Conservation (phyloP, 2,113 vertebrate genomes). For the Bubalus kerabau region DNA sequence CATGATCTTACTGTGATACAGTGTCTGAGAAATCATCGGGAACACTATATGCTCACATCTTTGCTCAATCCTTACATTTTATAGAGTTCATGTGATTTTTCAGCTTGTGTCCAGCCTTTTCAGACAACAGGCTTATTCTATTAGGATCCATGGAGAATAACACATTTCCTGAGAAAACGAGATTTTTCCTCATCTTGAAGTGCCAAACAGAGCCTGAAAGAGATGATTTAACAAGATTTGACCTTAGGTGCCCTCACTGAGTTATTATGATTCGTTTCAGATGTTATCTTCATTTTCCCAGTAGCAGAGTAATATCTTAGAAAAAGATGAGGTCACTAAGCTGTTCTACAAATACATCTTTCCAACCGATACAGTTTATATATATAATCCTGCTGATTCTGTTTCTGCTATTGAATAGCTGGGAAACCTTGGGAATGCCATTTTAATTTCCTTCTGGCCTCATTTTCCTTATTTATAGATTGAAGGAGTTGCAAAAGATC, state of each 20-base stretch:
- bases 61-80: not conserved
- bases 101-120: not conserved
- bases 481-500: slow-evolving; percentile 2
- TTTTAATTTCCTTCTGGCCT: slow-evolving; percentile 24
- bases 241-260: not conserved
- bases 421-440: not conserved
- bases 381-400: slow-evolving; percentile 15
- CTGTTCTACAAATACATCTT: slow-evolving; percentile 4
- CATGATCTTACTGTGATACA: not conserved
- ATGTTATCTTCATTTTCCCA: not conserved
- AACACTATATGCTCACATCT: not conserved
- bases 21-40: not conserved
- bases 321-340: not conserved
- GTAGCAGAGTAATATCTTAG: not conserved
- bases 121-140: not conserved
- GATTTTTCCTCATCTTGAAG: not conserved
- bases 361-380: not conserved
- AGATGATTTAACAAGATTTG: slow-evolving; percentile 24
- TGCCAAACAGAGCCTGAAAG: not conserved
- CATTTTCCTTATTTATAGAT: slow-evolving; percentile 5
- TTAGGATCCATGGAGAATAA: not conserved
- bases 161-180: slow-evolving; percentile 8
- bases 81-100: not conserved
- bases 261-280: not conserved
- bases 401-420: not conserved